Conservation (phyloP, 2,888 invertebrate genomes). For the Cerceris ruficornis region DNA sequence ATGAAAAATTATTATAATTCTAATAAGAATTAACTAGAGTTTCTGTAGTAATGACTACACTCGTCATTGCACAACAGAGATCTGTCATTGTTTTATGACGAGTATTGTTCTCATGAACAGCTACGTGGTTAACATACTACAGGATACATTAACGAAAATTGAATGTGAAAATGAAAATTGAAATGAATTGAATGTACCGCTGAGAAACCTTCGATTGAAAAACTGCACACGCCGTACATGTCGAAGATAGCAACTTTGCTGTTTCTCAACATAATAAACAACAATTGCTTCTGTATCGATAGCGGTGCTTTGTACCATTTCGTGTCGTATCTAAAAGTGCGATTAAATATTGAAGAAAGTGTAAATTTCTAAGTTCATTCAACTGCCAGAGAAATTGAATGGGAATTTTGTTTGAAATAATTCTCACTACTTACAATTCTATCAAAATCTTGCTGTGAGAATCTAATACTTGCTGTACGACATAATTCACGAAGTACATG, state of each 20-base stretch:
- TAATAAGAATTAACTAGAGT: not conserved
- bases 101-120: too few relatives aligned
- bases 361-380: not conserved
- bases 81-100: too few relatives aligned
- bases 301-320: conserved; percentile 28
- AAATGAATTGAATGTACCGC: conserved; percentile 16
- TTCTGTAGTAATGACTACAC: not conserved
- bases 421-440: too few relatives aligned
- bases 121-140: not conserved
- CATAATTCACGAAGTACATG: too few relatives aligned
- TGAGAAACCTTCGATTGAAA: conserved; percentile 30
- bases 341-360: not conserved
- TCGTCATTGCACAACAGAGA: not conserved
- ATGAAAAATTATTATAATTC: too few relatives aligned
- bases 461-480: too few relatives aligned
- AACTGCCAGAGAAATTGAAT: too few relatives aligned
- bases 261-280: conserved; percentile 23
- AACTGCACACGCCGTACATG: not conserved
- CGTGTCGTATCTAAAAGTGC: conserved; percentile 13
- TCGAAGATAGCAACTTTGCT: not conserved
- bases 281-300: conserved; percentile 18
- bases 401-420: too few relatives aligned
- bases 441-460: too few relatives aligned
- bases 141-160: not conserved
- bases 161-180: not conserved